Base-by-base conservation (phyloP, 1,140 invertebrate species). In the Diabrotica undecimpunctata region DNA sequence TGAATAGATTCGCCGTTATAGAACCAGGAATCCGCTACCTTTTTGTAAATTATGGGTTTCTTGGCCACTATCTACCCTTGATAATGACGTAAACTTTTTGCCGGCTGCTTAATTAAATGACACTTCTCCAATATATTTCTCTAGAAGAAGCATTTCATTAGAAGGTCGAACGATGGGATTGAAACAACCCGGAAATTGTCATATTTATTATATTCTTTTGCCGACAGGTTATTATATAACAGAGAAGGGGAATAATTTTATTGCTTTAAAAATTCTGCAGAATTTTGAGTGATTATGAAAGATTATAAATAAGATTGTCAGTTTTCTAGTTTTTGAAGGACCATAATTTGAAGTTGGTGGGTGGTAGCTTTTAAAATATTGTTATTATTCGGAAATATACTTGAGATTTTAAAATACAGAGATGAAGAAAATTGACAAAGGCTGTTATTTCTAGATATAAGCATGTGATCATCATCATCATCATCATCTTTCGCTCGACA, bases 1-100 rank as follows among this genome's bases (percentile, higher is more conserved):
- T 25, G 41, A 46, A 46, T 46, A 8, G 41, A 46, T 46, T 46
- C n/a, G 41, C 41, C 41, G n/a, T 46, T 46, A n/a, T 4, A 46
- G 41, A 46, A 46, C n/a, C 41, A 46, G n/a, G 54, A 14, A 10
- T 25, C 25, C 35, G 25, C 59, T 25, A 61, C 59, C 59, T 61
- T 61, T 39, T 12, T n/a, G 46, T 35, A 61, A 61, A 61, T 61
- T 61, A 61, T 52, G 59, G 57, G 57, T 41, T 57, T 25, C 55
- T n/a, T 11, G 55, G n/a, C 35, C 25, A 35, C 36, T 57, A 57
- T 57, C 38, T 57, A 35, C 36, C 25, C n/a, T 11, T 37, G 55
- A 57, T 57, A 57, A 57, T 57, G 55, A 57, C 12, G 55, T 36
- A 37, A 57, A 57, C 35, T 57, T 61, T 52, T 14, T n/a, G 14